phyloP scores from a whole-genome alignment of 2,888 invertebrate species.

The Caenorhabditis afra region DNA sequence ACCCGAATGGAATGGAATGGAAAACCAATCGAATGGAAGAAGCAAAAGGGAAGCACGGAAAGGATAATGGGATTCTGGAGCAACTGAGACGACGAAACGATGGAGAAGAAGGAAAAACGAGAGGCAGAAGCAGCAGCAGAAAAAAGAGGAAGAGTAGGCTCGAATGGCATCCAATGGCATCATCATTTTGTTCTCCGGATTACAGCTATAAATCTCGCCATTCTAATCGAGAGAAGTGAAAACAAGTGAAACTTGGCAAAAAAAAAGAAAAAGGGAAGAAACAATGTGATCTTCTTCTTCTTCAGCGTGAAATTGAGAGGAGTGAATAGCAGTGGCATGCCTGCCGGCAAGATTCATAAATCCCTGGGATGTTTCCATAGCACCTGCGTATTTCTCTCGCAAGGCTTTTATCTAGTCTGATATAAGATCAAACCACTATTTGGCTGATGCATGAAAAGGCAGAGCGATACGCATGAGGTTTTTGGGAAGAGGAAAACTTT shows the following conservation, averaged over 20 bases:
- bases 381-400: constrained; percentile 32
- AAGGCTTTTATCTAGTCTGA: neutral
- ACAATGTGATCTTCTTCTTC: too few species aligned
- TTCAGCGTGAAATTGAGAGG: too few species aligned
- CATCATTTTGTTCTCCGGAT: neutral
- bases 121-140: too few species aligned
- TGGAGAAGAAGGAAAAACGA: constrained; percentile 6
- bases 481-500: too few species aligned
- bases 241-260: too few species aligned
- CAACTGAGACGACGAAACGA: constrained; percentile 4
- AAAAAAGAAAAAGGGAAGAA: too few species aligned
- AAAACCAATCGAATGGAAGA: constrained; percentile 22
- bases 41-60: too few species aligned
- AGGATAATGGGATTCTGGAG: constrained; percentile 46
- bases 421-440: constrained; percentile 39
- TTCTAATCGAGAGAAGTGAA: too few species aligned
- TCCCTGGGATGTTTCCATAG: constrained; percentile 42
- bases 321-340: too few species aligned
- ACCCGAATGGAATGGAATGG: constrained; percentile 2
- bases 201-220: neutral
- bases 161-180: constrained; percentile 11
- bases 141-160: constrained; percentile 17
- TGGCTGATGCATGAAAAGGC: neutral
- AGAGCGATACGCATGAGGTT: too few species aligned
- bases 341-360: constrained; percentile 8